A percentile compares a stretch with the other conserved stretches of the same genome.
phyloP scores from a whole-genome alignment of 2,888 invertebrate genomes.

The Oligia latruncula region DNA sequence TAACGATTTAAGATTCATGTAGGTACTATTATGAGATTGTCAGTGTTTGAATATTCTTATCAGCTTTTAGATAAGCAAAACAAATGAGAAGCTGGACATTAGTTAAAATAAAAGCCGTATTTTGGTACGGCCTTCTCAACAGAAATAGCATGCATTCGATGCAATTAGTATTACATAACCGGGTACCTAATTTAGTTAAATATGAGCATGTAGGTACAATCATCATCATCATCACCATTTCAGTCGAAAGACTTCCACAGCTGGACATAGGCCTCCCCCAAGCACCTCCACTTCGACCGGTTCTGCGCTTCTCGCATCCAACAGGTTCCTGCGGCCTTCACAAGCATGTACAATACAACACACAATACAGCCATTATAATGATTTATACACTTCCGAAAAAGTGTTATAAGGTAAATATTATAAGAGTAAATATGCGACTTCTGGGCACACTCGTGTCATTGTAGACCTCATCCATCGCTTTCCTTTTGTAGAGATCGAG shows the following conservation, averaged over 20 bases:
- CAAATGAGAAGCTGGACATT: conserved; percentile 9
- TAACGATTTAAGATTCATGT: conserved; percentile 44
- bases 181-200: background rate
- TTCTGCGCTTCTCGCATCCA: too few species aligned
- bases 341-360: background rate
- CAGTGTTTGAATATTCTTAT: conserved; percentile 51
- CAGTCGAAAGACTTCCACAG: too few species aligned
- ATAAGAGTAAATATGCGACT: background rate
- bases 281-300: too few species aligned
- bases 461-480: background rate
- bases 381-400: too few species aligned
- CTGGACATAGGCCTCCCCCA: too few species aligned
- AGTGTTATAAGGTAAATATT: background rate
- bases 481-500: background rate
- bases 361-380: too few species aligned
- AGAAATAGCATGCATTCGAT: background rate
- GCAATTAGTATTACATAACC: too few species aligned
- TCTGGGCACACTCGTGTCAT: background rate
- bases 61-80: conserved; percentile 51
- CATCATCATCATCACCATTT: too few species aligned
- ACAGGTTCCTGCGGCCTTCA: too few species aligned
- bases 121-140: background rate
- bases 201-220: background rate
- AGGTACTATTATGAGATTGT: conserved; percentile 40
- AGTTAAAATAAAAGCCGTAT: background rate